Percentiles rank a stretch among this genome's conserved stretches.
Conservation (phyloP, 2,113 vertebrate species). For the Psittacula cyanocephala region DNA sequence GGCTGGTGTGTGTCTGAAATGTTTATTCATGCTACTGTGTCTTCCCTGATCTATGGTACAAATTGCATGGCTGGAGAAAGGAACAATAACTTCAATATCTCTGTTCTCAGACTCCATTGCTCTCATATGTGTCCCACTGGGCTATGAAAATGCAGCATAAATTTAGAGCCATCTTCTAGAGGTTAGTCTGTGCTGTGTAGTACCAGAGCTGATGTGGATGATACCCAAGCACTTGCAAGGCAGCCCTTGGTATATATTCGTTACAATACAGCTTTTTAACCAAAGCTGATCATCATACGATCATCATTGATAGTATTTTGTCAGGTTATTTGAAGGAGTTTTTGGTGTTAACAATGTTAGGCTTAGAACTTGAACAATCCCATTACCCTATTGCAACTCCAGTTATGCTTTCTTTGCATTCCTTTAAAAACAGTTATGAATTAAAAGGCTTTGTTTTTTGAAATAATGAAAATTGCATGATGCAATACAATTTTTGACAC, state of each 20-base stretch:
- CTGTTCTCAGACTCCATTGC: background rate
- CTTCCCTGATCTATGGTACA: background rate
- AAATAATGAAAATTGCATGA: background rate
- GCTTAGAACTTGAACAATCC: background rate
- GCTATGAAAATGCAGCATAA: background rate
- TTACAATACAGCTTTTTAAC: background rate
- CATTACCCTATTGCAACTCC: background rate
- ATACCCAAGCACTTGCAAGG: background rate
- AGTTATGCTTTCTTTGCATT: background rate
- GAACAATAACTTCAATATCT: background rate
- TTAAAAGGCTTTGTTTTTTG: background rate
- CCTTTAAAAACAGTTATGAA: background rate
- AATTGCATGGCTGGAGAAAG: background rate
- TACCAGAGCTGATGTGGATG: background rate
- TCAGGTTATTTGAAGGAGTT: background rate
- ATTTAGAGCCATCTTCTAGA: background rate
- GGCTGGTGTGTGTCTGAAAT: background rate
- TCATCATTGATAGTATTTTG: background rate
- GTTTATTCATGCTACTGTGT: background rate
- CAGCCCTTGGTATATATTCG: background rate
- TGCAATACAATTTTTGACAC: background rate
- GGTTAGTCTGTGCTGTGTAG: background rate
- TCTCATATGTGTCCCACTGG: background rate
- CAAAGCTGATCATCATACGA: background rate
- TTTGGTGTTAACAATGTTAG: background rate